Conservation (phyloP, 2,888 invertebrate species). For the Rhogogaster chlorosoma region DNA sequence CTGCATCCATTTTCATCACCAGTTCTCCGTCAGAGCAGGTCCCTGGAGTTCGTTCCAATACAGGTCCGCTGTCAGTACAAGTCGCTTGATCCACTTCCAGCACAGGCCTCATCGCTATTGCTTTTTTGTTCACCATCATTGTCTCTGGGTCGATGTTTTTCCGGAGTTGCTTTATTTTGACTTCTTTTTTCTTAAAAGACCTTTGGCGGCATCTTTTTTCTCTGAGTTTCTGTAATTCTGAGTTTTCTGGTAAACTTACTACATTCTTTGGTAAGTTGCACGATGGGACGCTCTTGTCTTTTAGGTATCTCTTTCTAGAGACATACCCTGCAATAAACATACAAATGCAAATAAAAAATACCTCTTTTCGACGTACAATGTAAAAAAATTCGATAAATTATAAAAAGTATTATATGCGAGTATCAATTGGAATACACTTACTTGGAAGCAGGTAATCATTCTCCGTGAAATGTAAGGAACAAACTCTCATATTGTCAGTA, state of each 20-base stretch:
- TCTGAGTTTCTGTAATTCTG: not conserved
- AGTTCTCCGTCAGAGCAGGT: not conserved
- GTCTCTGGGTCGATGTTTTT: not conserved
- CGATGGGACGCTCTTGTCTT: not conserved
- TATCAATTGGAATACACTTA: slow-evolving; percentile 26
- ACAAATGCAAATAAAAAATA: slow-evolving; percentile 10
- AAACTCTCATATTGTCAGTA: slow-evolving; percentile 39
- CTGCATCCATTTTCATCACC: not conserved
- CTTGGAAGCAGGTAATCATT: slow-evolving; percentile 51
- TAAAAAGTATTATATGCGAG: not conserved
- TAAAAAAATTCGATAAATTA: not conserved
- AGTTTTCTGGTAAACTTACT: not conserved
- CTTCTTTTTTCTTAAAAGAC: not conserved
- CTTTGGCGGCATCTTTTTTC: not conserved
- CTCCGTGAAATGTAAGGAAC: slow-evolving; percentile 53
- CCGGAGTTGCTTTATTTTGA: not conserved
- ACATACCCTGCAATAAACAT: not conserved
- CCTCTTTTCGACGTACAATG: not conserved
- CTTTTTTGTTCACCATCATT: not conserved
- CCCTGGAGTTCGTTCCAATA: not conserved
- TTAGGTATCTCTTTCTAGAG: not conserved
- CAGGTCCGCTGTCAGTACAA: no score
- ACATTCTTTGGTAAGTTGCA: not conserved
- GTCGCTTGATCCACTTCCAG: not conserved
- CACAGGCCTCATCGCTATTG: not conserved